Conservation (phyloP, 1,140 invertebrate species). For the Tetramorium simillimum region DNA sequence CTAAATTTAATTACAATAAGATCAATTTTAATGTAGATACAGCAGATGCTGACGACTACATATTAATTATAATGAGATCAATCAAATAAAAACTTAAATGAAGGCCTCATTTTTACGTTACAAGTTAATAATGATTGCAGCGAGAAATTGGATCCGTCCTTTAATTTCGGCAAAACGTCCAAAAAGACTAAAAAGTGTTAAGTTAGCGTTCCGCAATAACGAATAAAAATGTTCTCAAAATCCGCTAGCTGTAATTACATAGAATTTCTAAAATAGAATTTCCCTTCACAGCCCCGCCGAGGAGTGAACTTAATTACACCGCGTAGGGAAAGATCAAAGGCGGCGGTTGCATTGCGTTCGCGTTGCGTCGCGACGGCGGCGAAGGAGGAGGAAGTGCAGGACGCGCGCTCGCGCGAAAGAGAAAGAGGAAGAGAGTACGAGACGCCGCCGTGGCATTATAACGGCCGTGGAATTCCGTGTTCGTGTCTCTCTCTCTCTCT, state of each 20-base stretch:
- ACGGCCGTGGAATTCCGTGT: slow-evolving; percentile 51
- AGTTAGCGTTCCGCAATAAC: neutral
- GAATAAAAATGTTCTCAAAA: neutral
- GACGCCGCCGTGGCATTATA: slow-evolving; percentile 10
- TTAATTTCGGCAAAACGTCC: neutral
- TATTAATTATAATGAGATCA: neutral
- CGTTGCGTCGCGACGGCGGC: neutral
- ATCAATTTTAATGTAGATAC: neutral
- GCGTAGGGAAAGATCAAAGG: slow-evolving; percentile 59
- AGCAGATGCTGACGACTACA: neutral
- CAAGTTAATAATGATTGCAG: neutral
- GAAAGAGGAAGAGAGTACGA: slow-evolving; percentile 21
- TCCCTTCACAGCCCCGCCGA: neutral
- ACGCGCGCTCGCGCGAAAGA: neutral
- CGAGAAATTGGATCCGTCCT: neutral
- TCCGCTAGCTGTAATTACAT: slow-evolving; percentile 11
- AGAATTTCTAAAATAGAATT: slow-evolving; percentile 10
- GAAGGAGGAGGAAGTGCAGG: neutral
- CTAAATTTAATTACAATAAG: neutral
- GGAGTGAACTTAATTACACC: slow-evolving; percentile 30
- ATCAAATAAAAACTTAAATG: neutral
- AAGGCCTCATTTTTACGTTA: neutral
- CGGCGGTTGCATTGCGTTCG: neutral
- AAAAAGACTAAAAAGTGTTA: neutral
- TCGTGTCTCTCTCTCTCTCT: slow-evolving; percentile 7